Evolutionary conservation across 2,797 vertebrate genomes (phyloP).

Genomic region (Pseudocheirus occidentalis): DNA sequence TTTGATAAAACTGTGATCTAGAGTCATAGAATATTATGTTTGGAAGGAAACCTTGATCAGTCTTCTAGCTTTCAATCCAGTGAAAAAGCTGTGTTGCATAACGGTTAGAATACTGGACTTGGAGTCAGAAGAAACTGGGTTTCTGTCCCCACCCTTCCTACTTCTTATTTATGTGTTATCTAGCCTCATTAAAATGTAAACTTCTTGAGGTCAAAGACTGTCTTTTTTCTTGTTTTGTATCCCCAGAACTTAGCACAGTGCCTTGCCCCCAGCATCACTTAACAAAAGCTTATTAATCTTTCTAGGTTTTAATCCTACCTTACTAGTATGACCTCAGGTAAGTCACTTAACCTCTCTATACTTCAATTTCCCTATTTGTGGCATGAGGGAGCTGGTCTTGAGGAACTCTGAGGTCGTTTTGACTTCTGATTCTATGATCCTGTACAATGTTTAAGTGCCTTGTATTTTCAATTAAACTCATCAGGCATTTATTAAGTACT

Average conservation of each 20-base stretch:
- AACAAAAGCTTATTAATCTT: background rate
- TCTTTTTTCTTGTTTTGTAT: background rate
- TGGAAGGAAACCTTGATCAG: background rate
- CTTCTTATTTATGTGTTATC: background rate
- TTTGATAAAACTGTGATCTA: background rate
- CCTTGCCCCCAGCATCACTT: background rate
- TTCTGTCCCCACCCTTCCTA: background rate
- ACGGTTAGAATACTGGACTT: background rate
- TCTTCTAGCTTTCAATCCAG: background rate
- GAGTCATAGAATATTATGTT: background rate
- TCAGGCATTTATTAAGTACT: background rate
- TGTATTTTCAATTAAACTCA: background rate
- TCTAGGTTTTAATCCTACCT: background rate
- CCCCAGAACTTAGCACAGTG: background rate
- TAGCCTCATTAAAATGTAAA: background rate
- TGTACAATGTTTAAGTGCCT: background rate
- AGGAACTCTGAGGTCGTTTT: background rate
- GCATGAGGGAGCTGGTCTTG: background rate
- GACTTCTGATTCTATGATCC: background rate
- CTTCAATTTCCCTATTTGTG: background rate
- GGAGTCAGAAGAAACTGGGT: background rate
- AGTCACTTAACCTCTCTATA: background rate
- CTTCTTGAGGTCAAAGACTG: background rate
- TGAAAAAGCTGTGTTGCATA: background rate
- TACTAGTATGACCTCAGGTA: background rate